Evolutionary conservation across 1,140 invertebrate genomes (phyloP).

Genomic region (Drosophila orena): DNA sequence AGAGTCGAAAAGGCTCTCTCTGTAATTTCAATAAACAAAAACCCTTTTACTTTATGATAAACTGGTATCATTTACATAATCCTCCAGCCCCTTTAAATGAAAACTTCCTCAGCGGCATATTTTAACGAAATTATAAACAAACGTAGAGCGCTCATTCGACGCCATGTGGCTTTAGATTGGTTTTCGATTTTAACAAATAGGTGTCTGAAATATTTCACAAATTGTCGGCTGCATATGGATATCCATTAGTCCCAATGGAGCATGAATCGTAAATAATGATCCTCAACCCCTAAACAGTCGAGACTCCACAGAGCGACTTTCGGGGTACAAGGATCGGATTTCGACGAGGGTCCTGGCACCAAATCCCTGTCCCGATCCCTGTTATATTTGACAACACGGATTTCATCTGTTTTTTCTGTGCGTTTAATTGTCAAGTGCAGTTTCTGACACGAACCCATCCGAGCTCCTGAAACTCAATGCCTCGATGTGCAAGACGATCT

Average conservation of each 20-base stretch:
- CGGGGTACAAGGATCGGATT: conserved; percentile 52
- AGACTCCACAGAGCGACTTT: conserved; percentile 39
- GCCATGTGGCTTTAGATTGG: conserved; percentile 34
- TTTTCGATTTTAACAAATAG: conserved; percentile 51
- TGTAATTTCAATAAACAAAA: too few species aligned
- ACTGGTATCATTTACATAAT: neutral
- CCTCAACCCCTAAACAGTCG: conserved; percentile 34
- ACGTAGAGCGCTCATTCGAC: neutral
- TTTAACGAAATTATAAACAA: neutral
- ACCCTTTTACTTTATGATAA: neutral
- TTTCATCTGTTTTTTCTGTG: conserved; percentile 27
- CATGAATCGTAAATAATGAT: conserved; percentile 47
- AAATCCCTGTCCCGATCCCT: conserved; percentile 51
- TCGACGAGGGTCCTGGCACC: conserved; percentile 40
- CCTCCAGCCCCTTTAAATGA: neutral
- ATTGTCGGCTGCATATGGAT: conserved; percentile 46
- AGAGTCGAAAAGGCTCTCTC: too few species aligned
- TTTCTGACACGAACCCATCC: conserved; percentile 52
- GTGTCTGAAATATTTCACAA: conserved; percentile 40
- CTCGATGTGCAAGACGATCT: conserved; percentile 50
- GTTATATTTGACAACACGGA: conserved; percentile 71
- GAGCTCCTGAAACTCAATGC: conserved; percentile 55
- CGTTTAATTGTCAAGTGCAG: conserved; percentile 72
- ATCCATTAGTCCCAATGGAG: conserved; percentile 51
- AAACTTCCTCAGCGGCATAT: neutral